phyloP scores from a whole-genome alignment of 2,888 invertebrate genomes.

The Sinelater perroti region DNA sequence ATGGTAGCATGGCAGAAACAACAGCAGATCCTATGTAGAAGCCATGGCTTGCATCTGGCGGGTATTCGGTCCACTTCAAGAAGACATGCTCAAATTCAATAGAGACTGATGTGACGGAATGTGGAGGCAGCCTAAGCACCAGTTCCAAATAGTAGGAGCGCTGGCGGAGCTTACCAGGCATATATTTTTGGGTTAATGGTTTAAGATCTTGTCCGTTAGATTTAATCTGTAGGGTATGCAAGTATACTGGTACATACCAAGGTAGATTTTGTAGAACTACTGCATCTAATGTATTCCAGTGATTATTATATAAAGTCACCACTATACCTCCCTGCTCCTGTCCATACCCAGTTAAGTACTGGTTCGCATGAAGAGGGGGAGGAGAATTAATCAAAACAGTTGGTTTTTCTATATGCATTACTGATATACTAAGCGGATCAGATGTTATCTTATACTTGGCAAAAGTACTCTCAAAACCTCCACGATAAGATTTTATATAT shows the following conservation, averaged over 20 bases:
- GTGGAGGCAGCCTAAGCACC: conserved; percentile 79
- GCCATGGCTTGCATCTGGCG: conserved; percentile 99
- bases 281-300: conserved; percentile 77
- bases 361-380: conserved; percentile 79
- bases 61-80: conserved; percentile 98
- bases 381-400: conserved; percentile 66
- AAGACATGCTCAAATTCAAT: conserved; percentile 96
- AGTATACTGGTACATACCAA: conserved; percentile 84
- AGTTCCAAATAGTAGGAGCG: conserved; percentile 90
- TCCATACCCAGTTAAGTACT: conserved; percentile 88
- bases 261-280: conserved; percentile 90
- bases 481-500: conserved; percentile 69
- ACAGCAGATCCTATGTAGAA: conserved; percentile 93
- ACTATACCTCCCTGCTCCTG: conserved; percentile 91
- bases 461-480: conserved; percentile 72
- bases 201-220: conserved; percentile 67
- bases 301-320: conserved; percentile 83
- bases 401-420: conserved; percentile 63
- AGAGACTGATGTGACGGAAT: conserved; percentile 81
- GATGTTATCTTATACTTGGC: conserved; percentile 72
- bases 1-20: conserved; percentile 79
- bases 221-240: conserved; percentile 82
- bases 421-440: conserved; percentile 72
- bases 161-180: conserved; percentile 84
- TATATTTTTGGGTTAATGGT: conserved; percentile 67